Evolutionary conservation across 2,113 vertebrate species (phyloP), one percentile per base, ranked within the genome.

Genomic region (Stegastes partitus): DNA sequence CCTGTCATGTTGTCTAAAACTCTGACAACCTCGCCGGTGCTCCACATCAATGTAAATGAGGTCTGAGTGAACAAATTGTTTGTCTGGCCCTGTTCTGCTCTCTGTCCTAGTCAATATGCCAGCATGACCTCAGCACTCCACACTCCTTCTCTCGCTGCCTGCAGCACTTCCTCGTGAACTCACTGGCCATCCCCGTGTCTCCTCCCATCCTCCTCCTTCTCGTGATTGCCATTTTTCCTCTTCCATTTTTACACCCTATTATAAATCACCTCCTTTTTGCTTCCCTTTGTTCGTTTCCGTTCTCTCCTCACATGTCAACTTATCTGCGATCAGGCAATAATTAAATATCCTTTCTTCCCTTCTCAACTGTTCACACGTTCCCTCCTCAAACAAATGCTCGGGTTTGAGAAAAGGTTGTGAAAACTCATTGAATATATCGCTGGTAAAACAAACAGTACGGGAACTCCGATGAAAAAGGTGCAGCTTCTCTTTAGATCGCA

Each of bases 41-140:
- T 28, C 22, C 19, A 28, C 73, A 67, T 89, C 68, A 68, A 90
- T 90, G 83, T 68, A 87, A 87, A 89, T 87, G 74, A 87, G 83
- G 64, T 79, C 77, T 66, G 63, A 58, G 76, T 56, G 73, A 81
- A 90, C 79, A 81, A 66, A 83, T 74, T 84, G 81, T 87, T 87
- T 88, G 84, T 81, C 77, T 87, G 77, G 70, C 74, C 77, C 65
- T 6, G 37, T 53, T 79, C 50, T 45, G n/a, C 67, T 74, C 73
- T 75, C 71, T 50, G 58, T 87, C 77, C 74, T 19, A 2, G 79
- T 85, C 75, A 51, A 85, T 78, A 79, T 55, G 55, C 47, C 76
- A 21, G 55, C 16, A 19, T 79, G 83, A 82, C 82, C 84, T 85
- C 83, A 5, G 49, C 31, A 34, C 53, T 45, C 31, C 57, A 15